Evolutionary conservation across 2,797 vertebrate species (phyloP).

Genomic region (Ciconia nigra): DNA sequence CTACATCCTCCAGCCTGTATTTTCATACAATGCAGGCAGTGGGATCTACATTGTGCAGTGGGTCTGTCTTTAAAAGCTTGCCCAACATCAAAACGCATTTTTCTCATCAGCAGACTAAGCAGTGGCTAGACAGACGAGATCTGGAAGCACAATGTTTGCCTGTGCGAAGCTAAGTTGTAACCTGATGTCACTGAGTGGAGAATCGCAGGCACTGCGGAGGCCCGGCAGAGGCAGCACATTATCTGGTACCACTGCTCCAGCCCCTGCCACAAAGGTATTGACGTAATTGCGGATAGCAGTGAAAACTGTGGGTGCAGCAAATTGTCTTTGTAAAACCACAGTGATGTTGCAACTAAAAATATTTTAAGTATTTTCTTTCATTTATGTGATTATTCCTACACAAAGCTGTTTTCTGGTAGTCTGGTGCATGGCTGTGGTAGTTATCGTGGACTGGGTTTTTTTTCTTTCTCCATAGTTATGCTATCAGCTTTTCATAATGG

Average conservation of each 20-base stretch:
- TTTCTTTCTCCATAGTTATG: neutral
- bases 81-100: accelerated
- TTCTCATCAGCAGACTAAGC: neutral
- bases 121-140: neutral
- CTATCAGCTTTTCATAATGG: neutral
- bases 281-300: neutral
- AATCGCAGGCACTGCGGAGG: accelerated
- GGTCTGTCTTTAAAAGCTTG: neutral
- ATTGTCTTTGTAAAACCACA: neutral
- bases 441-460: neutral
- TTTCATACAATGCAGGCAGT: accelerated
- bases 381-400: neutral
- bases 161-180: neutral
- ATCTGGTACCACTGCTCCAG: neutral
- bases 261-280: neutral
- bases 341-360: neutral
- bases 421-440: neutral
- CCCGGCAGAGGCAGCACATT: accelerated
- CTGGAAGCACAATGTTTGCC: accelerated
- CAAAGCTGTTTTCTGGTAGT: neutral
- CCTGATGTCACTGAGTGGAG: accelerated
- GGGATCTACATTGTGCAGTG: accelerated
- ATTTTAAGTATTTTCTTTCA: neutral
- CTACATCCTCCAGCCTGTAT: neutral
- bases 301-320: neutral